phyloP scores from a whole-genome alignment of 2,113 vertebrate species.

The Alethe castanea region DNA sequence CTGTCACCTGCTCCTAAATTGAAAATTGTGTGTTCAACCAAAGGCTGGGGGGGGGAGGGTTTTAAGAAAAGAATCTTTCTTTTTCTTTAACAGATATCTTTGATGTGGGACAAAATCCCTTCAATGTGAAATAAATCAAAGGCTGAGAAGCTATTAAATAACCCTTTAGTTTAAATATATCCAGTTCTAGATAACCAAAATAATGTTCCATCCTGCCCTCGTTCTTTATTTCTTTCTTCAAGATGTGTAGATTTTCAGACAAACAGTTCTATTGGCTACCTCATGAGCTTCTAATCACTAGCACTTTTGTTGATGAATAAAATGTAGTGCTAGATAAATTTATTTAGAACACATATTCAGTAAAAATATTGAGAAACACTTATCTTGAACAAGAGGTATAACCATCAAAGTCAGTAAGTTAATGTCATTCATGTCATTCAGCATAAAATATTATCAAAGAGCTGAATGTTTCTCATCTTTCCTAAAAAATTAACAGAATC shows the following conservation, averaged over 20 bases:
- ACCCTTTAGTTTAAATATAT: conserved; percentile 29
- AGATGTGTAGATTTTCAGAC: conserved; percentile 17
- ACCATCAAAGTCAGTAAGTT: not conserved
- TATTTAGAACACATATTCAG: not conserved
- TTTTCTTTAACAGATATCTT: conserved; percentile 56
- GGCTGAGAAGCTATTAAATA: conserved; percentile 73
- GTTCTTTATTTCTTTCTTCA: conserved; percentile 16
- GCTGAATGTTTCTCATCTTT: not conserved
- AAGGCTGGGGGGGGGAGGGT: not conserved
- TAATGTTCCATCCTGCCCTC: not conserved
- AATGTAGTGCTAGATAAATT: not conserved
- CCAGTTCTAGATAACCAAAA: conserved; percentile 42
- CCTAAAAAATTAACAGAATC: not conserved
- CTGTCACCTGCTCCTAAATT: conserved; percentile 71
- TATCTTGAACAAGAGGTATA: not conserved
- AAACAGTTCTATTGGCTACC: not conserved
- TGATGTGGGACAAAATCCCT: conserved; percentile 73
- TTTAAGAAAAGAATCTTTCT: conserved; percentile 45
- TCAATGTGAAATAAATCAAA: conserved; percentile 74
- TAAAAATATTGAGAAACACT: not conserved
- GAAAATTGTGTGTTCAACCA: conserved; percentile 72
- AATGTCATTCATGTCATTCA: not conserved
- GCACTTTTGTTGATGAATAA: not conserved
- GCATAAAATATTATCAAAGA: not conserved
- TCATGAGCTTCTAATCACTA: not conserved